Evolutionary conservation across 2,113 vertebrate genomes (phyloP).

Genomic region (Epinephelus fuscoguttatus): DNA sequence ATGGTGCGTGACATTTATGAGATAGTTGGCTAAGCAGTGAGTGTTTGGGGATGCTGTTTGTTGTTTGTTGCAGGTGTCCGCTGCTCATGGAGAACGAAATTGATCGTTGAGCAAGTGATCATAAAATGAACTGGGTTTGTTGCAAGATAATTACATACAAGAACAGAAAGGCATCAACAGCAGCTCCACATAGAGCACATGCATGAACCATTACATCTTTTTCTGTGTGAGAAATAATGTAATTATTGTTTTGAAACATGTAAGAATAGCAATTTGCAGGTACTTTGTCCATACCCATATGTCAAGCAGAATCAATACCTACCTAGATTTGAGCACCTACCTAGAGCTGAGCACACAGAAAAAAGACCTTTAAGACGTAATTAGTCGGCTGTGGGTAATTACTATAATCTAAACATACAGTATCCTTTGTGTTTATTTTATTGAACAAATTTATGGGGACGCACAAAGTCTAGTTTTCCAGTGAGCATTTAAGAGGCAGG

Average conservation of each 20-base stretch:
- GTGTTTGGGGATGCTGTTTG: conserved; percentile 63
- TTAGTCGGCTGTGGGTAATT: neutral
- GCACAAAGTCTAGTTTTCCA: neutral
- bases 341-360: neutral
- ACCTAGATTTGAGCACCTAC: neutral
- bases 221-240: neutral
- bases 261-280: conserved; percentile 1
- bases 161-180: neutral
- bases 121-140: conserved; percentile 45
- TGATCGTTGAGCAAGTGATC: conserved; percentile 44
- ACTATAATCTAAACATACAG: conserved; percentile 3
- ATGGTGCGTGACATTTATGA: conserved; percentile 73
- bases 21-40: conserved; percentile 56
- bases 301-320: neutral
- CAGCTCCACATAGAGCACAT: neutral
- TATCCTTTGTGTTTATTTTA: neutral
- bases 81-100: conserved; percentile 28
- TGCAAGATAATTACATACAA: conserved; percentile 50
- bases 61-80: conserved; percentile 63
- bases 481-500: neutral
- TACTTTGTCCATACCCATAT: neutral
- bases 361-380: neutral
- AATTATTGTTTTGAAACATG: neutral
- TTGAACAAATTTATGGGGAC: neutral
- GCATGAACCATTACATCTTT: neutral